Base-by-base conservation (phyloP, 2,113 vertebrate species). In the Leptobrachium ailaonicum region DNA sequence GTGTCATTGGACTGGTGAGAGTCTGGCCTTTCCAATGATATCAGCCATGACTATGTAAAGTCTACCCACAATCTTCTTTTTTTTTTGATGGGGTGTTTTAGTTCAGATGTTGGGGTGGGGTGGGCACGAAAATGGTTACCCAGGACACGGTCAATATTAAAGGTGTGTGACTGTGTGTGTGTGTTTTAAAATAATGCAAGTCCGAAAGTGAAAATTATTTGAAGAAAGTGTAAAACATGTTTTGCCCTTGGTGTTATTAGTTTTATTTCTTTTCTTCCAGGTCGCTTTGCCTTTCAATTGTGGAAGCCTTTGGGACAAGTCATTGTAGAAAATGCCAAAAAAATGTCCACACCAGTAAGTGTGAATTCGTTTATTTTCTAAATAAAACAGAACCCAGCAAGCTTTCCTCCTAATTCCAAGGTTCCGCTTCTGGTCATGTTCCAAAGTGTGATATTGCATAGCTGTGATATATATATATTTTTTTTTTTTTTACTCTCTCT, bases 241-340 rank as follows among this genome's bases (percentile, higher is more conserved):
- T 32, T 32, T 32, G 20, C 20, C 20, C 20, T 32, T 32, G 20
- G 20, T 32, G 20, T 32, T 32, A 32, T 32, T 32, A 32, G 20
- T 32, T 32, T 84, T 82, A 9, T 20, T 47, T 83, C 53, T n/a
- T 41, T 79, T 9, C 80, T 82, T 88, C 80, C 85, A 99, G 96
- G 96, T 79, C 95, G 94, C 73, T 97, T 94, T 3, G 93, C 93
- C 12, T 96, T 95, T 86, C 95, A 89, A 14, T 85, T 96, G 73
- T 96, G 96, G 96, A 99, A 96, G 80, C 96, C 96, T 73, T 86
- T 97, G 67, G 93, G 95, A 78, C 95, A 97, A 83, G 83, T 95
- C 44, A 90, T 99, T 72, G 88, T 94, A 73, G 89, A 94, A 83
- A 91, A 93, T 14, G 92, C 92, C 54, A 96, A 87, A 82, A 96